phyloP scores from a whole-genome alignment of 2,888 invertebrate genomes.

The Andrena dorsata region DNA sequence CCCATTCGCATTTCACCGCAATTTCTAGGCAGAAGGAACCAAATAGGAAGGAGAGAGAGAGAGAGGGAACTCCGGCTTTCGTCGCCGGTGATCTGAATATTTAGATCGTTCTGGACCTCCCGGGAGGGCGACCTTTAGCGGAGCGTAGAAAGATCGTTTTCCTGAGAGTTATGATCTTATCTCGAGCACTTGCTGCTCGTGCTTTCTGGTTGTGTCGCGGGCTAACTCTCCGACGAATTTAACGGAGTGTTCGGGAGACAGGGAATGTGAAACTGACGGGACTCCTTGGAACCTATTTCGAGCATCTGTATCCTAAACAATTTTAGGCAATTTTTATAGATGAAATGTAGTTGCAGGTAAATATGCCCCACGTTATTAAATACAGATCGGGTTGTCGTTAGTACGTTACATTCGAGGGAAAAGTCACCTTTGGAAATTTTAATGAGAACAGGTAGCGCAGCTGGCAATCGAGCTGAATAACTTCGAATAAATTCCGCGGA shows the following conservation, averaged over 20 bases:
- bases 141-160: slow-evolving; percentile 61
- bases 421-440: not conserved
- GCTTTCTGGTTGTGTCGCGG: slow-evolving; percentile 13
- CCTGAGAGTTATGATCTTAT: slow-evolving; percentile 59
- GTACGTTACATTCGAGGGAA: not conserved
- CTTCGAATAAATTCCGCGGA: not conserved
- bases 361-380: no score
- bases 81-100: slow-evolving; percentile 73
- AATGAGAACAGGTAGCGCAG: not conserved
- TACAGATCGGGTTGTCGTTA: not conserved
- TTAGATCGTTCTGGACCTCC: slow-evolving; percentile 72
- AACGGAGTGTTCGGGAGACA: not conserved
- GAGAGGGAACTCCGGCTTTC: slow-evolving; percentile 27
- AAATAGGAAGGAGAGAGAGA: not conserved
- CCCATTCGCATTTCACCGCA: slow-evolving; percentile 46
- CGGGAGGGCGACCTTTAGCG: slow-evolving; percentile 51
- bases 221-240: slow-evolving; percentile 12
- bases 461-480: not conserved
- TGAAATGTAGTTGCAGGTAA: no score
- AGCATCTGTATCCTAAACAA: not conserved
- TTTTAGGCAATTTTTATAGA: not conserved
- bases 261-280: not conserved
- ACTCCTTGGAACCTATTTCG: not conserved
- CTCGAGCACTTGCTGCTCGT: slow-evolving; percentile 37
- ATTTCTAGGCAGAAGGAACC: slow-evolving; percentile 48